Evolutionary conservation across 1,140 invertebrate species (phyloP).

Genomic region (Riptortus pedestris): DNA sequence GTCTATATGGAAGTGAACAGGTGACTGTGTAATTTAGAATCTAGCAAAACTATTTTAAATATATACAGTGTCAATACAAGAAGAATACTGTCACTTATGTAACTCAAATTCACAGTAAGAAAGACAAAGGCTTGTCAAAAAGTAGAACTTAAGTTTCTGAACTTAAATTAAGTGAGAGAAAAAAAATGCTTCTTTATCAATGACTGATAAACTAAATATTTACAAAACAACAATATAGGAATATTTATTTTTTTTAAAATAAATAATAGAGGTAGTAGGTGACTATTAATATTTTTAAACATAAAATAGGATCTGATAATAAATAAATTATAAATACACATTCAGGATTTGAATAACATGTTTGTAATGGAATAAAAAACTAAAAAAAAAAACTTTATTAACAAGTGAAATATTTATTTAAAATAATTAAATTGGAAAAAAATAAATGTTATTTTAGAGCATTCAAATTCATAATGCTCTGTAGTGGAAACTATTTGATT

Average conservation of each 20-base stretch:
- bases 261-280: too few species aligned
- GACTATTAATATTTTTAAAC: too few species aligned
- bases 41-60: conserved; percentile 21
- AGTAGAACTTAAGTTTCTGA: background rate
- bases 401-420: too few species aligned
- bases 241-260: background rate
- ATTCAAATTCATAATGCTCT: too few species aligned
- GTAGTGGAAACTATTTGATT: too few species aligned
- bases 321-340: too few species aligned
- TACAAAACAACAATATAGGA: background rate
- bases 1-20: conserved; percentile 19
- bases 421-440: too few species aligned
- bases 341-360: too few species aligned
- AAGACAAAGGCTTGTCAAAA: background rate
- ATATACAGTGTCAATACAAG: conserved; percentile 22
- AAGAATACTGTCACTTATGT: background rate
- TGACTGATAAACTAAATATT: background rate
- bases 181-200: background rate
- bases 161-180: background rate
- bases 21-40: conserved; percentile 17
- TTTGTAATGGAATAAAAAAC: too few species aligned
- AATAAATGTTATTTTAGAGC: too few species aligned
- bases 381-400: too few species aligned
- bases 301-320: too few species aligned
- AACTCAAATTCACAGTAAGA: background rate